Base-by-base conservation (phyloP, 2,797 vertebrate species). In the Taenioides sp. region DNA sequence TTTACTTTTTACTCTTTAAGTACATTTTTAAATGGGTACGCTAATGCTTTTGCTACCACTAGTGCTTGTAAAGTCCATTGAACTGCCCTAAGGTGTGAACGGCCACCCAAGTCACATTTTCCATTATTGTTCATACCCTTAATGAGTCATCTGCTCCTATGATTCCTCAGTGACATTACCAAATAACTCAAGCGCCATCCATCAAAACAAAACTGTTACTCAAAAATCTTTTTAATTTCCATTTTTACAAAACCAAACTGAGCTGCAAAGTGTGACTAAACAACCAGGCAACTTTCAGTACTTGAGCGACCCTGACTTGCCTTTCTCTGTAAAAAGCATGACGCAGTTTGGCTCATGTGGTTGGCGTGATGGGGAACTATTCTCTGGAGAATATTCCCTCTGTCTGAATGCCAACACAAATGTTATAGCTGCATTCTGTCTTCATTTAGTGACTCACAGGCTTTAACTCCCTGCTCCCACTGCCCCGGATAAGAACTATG, bases 361-460 rank as follows among this genome's bases (percentile, higher is more conserved):
- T 31, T 65, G 69, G 47, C 69, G 43, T 63, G 54, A 68, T 9
- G 28, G 58, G 7, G 55, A 22, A 73, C 49, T 34, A 62, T 73
- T 75, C 57, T 52, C 54, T 58, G 67, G 69, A 72, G 22, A 58
- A 27, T 23, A 28, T n/a, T 0, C 67, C 72, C 37, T 77, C 67
- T 68, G 18, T 76, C 76, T 54, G n/a, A 73, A 74, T 75, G 74
- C 58, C 66, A 71, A 69, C 12, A 64, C 60, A 71, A 69, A 65
- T 73, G 50, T 78, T 74, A 66, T 75, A 71, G 67, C 64, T 68
- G 65, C 49, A 69, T 27, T 80, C 69, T 59, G 43, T 77, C 74
- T 78, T 78, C 76, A 75, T 79, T 75, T 43, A 66, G 47, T 75
- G 76, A 80, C 67, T 80, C 82, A 65, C 5, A 37, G 49, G 28